Base-by-base conservation (phyloP, 2,888 invertebrate genomes). In the Oscheius sp. region DNA sequence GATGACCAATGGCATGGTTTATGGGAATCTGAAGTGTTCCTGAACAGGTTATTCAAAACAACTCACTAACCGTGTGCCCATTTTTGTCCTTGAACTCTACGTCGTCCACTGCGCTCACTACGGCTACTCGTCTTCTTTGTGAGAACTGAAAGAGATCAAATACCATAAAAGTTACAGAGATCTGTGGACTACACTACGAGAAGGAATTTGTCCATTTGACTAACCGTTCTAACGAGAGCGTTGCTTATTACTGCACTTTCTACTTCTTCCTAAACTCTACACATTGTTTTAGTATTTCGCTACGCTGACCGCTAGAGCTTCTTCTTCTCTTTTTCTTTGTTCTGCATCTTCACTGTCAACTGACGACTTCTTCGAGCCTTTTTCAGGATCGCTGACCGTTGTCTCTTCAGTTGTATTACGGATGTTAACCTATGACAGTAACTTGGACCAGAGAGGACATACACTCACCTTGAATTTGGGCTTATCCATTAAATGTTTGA, bases 201-300 rank as follows among this genome's bases (percentile, higher is more conserved):
- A 58, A 25, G 58, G 21, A 29, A 27, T 58, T 25, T 25, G 52
- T 25, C 68, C 68, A 49, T 23, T n/a, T 21, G 16, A 68, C 77
- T 73, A 45, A 86, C 86, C 43, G 86, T 85, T 79, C 86, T 73
- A 0, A 83, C 78, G 13, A 86, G 63, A 12, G 82, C 82, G 69
- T 86, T 86, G 53, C 78, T 85, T 13, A 83, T 77, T 75, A 85
- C 72, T 9, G 83, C 81, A 66, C 82, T 78, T 73, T 86, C 85
- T 27, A 86, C 61, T 64, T 86, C 86, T 59, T 81, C 83, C 78
- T 84, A 72, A 69, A 79, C 23, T n/a, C n/a, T 64, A 45, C 13
- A 29, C 16, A 41, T 21, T 25, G 1, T 41, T 25, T 29, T 25
- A 16, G 27, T 13, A 2, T 12, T 3, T 5, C 5, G 21, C 2